Base-by-base conservation (phyloP, 2,888 invertebrate genomes). In the Eristalis arbustorum region DNA sequence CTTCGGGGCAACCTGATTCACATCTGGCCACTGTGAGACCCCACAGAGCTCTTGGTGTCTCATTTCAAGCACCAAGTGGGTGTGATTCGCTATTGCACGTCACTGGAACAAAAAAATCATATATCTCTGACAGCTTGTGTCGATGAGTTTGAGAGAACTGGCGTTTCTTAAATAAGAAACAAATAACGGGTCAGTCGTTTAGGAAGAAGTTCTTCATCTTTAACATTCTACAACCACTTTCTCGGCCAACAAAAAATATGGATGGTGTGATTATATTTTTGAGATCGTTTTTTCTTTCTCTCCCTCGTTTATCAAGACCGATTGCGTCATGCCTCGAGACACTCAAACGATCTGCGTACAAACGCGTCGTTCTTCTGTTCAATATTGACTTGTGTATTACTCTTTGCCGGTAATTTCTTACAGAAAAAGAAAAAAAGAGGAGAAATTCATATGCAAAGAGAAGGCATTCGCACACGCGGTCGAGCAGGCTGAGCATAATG, bases 231-330 rank as follows among this genome's bases (percentile, higher is more conserved):
- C 23, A 6, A 25, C 13, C 25, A 71, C 25, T 61, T 42, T 71
- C 31, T 8, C 13, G 2, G 3, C 31, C 18, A n/a, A 13, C 23
- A 28, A 31, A 56, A 64, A n/a, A n/a, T n/a, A 73, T n/a, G 63
- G n/a, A n/a, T 73, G 63, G 73, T 73, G 62, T 72, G 73, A 73
- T 73, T 73, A 56, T 34, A 34, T 11, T 63, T 59, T 14, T 59
- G 14, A 56, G 31, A 8, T 49, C n/a, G 31, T 31, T 31, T 31
- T 31, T 31, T 73, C 62, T 42, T 25, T 37, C 23, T 73, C 62
- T 42, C 18, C 25, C 23, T 49, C 25, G 23, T 18, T 63, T 25
- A 31, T 49, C 34, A 25, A 23, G 37, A 34, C 4, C 14, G 56
- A 63, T 71, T 77, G 40, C 77, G 63, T 77, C 63, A 77, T 77